Evolutionary conservation across 2,888 invertebrate species (phyloP).

Genomic region (Hemistola chrysoprasaria): DNA sequence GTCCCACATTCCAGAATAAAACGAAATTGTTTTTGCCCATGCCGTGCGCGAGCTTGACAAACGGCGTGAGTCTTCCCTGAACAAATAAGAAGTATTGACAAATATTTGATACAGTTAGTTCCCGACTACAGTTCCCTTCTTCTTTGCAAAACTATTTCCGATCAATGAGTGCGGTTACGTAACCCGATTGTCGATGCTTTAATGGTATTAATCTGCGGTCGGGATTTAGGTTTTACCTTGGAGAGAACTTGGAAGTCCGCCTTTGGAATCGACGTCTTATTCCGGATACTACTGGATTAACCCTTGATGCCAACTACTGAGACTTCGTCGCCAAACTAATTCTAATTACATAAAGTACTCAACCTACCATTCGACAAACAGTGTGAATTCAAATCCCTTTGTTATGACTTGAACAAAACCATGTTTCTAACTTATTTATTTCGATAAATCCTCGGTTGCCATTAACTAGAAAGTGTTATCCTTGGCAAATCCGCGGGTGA

Average conservation of each 20-base stretch:
- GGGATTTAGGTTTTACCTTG: slow-evolving; percentile 44
- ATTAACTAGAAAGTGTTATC: slow-evolving; percentile 22
- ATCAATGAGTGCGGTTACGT: slow-evolving; percentile 21
- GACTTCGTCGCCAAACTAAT: slow-evolving; percentile 45
- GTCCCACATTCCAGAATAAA: slow-evolving; percentile 29
- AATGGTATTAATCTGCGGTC: slow-evolving; percentile 46
- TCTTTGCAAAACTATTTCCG: slow-evolving; percentile 25
- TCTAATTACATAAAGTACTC: slow-evolving; percentile 37
- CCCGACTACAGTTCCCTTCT: slow-evolving; percentile 14
- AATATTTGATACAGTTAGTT: slow-evolving; percentile 22
- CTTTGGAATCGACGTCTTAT: slow-evolving; percentile 39
- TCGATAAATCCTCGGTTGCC: slow-evolving; percentile 11
- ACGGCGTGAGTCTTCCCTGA: slow-evolving; percentile 16
- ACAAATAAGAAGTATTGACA: slow-evolving; percentile 22
- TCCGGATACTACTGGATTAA: slow-evolving; percentile 45
- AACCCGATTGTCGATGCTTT: slow-evolving; percentile 47
- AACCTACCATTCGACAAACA: slow-evolving; percentile 9
- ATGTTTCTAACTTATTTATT: slow-evolving; percentile 10
- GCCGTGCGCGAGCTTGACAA: slow-evolving; percentile 20
- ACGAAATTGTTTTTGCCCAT: slow-evolving; percentile 27
- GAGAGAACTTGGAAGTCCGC: slow-evolving; percentile 44
- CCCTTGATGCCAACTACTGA: slow-evolving; percentile 39
- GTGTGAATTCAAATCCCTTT: slow-evolving; percentile 5
- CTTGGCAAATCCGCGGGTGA: slow-evolving; percentile 32
- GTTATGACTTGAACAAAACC: slow-evolving; percentile 1